A percentile compares a stretch with the other conserved stretches of the same genome.
These are phyloP conservation scores for Hydrolagus affinis DNA, from an alignment of 2,113 vertebrate genomes.

Conservation along the genomic window DNA sequence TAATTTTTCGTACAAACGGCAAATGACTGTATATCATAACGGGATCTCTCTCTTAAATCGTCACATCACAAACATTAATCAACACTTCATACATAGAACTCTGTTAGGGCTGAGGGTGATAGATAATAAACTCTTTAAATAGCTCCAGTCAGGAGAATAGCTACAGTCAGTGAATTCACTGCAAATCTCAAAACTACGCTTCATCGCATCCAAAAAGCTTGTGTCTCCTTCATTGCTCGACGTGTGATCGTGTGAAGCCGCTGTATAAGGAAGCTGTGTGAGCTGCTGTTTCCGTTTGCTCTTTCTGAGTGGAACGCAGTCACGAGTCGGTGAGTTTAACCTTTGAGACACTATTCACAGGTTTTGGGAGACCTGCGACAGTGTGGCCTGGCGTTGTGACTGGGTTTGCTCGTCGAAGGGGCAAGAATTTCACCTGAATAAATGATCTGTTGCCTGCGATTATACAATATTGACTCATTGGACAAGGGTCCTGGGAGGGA, in stretches of 20 bases:
- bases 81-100: slow-evolving; percentile 12
- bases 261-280: too few relatives aligned
- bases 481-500: too few relatives aligned
- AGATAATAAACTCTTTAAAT: slow-evolving; percentile 20
- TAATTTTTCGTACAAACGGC: background rate
- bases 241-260: too few relatives aligned
- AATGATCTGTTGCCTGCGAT: too few relatives aligned
- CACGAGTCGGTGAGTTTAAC: too few relatives aligned
- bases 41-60: background rate
- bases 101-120: background rate
- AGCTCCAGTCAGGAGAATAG: background rate
- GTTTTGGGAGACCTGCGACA: too few relatives aligned
- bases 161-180: background rate
- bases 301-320: background rate
- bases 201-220: background rate
- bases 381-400: too few relatives aligned
- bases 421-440: too few relatives aligned
- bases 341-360: too few relatives aligned
- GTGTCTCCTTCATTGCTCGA: background rate
- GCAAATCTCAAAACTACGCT: background rate
- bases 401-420: too few relatives aligned
- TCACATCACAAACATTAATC: slow-evolving; percentile 4
- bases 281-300: background rate
- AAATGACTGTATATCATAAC: background rate
- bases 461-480: too few relatives aligned